Conservation (phyloP, 2,797 vertebrate species). For the Cuculus canorus region DNA sequence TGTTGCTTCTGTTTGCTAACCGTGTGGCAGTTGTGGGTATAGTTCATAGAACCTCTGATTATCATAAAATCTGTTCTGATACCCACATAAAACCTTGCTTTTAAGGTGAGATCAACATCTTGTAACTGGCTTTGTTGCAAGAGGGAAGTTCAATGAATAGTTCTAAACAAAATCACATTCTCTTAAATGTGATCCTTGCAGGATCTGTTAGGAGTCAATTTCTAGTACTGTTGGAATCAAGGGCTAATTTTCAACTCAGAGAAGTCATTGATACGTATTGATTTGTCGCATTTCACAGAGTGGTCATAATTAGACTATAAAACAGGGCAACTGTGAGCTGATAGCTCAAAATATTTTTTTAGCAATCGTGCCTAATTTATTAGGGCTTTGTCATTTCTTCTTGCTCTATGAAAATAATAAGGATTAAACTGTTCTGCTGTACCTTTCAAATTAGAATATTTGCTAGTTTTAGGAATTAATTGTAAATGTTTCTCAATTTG, state of each 20-base stretch:
- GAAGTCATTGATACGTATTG: neutral
- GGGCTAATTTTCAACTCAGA: neutral
- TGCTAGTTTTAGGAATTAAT: conserved; percentile 10
- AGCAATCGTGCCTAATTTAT: neutral
- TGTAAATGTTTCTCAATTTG: conserved; percentile 52
- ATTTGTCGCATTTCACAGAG: neutral
- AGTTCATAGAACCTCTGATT: neutral
- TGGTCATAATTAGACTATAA: neutral
- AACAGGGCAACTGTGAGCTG: neutral
- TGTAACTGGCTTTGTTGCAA: neutral
- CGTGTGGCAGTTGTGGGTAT: neutral
- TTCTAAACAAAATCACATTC: neutral
- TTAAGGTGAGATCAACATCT: neutral
- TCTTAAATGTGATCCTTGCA: neutral
- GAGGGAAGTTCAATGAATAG: neutral
- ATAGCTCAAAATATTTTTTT: neutral
- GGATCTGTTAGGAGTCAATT: neutral
- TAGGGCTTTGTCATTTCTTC: neutral
- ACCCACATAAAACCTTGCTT: neutral
- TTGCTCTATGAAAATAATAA: neutral
- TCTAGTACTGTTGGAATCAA: neutral
- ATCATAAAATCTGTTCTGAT: neutral
- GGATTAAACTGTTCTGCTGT: neutral
- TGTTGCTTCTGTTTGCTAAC: neutral
- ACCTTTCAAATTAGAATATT: neutral